Base-by-base conservation (phyloP, 1,140 invertebrate species). In the Drosophila lini region DNA sequence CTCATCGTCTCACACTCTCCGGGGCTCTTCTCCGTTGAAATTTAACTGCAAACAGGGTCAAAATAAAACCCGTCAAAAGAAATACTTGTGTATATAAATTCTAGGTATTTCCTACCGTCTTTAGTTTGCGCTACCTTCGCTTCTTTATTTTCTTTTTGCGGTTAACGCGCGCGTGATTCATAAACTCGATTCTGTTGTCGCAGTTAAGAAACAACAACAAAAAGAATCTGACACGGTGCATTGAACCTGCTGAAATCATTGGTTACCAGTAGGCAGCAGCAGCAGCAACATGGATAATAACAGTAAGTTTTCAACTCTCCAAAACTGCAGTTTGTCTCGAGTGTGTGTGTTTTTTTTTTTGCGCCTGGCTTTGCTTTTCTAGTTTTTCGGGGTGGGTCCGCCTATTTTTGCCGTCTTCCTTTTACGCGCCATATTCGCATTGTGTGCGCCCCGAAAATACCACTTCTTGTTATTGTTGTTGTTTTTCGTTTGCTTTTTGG, bases 111-210 rank as follows among this genome's bases (percentile, higher is more conserved):
- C 60, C 70, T 63, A 53, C 73, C 69, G 53, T 73, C 57, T 61
- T 55, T n/a, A 32, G 52, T 59, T 22, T 9, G 32, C 38, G 57
- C 42, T 56, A 41, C 60, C 40, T 59, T 45, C 53, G 59, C 59
- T 65, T 65, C 38, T 57, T 58, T 58, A 44, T 78, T 68, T 71
- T 59, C 55, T 55, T 79, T 62, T 75, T 74, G 76, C 74, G 80
- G 74, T 75, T 83, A 74, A 80, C 65, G 80, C 80, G 84, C 84
- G 84, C 84, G 84, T 89, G 84, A 89, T 89, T 89, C 84, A 89
- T 88, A 84, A 65, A 67, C 63, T 70, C 68, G 61, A 59, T 56
- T 40, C 52, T 58, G 65, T 71, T 42, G 57, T 34, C 71, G 47
- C 50, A 52, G 36, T 61, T 28, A 31, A 65, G 25, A 25, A 53